Conservation (phyloP, 2,888 invertebrate genomes). For the Zeuzera pyrina region DNA sequence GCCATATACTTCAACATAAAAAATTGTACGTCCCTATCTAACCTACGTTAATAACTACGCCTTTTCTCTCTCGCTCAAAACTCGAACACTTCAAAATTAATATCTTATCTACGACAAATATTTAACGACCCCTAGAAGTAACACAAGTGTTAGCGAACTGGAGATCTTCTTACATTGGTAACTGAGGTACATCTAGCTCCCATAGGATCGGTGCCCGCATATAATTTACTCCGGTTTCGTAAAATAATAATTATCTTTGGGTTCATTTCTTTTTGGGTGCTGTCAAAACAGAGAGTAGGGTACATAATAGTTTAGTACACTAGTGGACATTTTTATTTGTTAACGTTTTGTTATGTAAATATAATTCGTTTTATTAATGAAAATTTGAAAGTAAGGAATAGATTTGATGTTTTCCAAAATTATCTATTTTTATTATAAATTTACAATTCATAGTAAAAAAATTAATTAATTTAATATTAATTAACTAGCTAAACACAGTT, state of each 20-base stretch:
- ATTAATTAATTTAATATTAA: too few species aligned
- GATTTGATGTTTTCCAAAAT: too few species aligned
- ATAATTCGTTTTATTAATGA: too few species aligned
- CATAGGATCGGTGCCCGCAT: slow-evolving; percentile 23
- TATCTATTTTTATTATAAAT: too few species aligned
- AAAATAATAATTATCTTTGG: slow-evolving; percentile 61
- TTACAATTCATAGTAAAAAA: too few species aligned
- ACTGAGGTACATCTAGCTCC: slow-evolving; percentile 19
- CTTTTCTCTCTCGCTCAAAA: slow-evolving; percentile 20
- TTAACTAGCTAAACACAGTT: too few species aligned
- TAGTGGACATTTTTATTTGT: slow-evolving; percentile 3
- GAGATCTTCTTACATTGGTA: slow-evolving; percentile 20
- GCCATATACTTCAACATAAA: slow-evolving; percentile 31
- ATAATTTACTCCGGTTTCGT: slow-evolving; percentile 53
- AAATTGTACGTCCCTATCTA: slow-evolving; percentile 28
- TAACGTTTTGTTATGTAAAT: too few species aligned
- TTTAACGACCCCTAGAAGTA: too few species aligned
- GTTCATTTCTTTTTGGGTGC: slow-evolving; percentile 1
- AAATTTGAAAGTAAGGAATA: too few species aligned
- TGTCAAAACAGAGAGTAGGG: slow-evolving; percentile 30
- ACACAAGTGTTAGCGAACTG: too few species aligned
- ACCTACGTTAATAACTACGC: slow-evolving; percentile 33
- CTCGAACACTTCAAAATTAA: too few species aligned
- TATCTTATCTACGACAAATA: too few species aligned
- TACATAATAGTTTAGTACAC: slow-evolving; percentile 15